A percentile compares a stretch with the other conserved stretches of the same genome.
Evolutionary conservation across 2,888 invertebrate genomes (phyloP).

Genomic region (Gnatocerus cornutus): DNA sequence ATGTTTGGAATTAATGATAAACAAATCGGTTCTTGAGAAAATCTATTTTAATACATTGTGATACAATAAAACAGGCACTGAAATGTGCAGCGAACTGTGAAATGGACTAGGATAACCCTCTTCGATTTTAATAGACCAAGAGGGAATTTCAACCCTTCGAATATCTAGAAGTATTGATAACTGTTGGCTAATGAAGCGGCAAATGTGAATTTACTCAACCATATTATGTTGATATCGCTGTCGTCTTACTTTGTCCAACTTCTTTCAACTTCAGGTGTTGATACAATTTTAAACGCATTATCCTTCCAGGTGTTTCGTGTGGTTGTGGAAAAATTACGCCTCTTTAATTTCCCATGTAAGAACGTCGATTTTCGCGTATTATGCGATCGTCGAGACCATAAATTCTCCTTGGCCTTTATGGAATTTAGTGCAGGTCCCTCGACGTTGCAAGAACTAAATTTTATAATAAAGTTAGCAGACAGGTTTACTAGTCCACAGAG

Average conservation of each 20-base stretch:
- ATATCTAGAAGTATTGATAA: background rate
- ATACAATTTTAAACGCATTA: too few species aligned
- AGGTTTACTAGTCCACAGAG: constrained; percentile 67
- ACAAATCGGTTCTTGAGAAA: too few species aligned
- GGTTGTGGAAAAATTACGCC: too few species aligned
- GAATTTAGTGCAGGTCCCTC: constrained; percentile 38
- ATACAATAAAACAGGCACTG: constrained; percentile 1
- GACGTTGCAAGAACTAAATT: constrained; percentile 57
- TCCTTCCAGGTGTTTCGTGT: too few species aligned
- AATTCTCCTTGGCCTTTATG: constrained; percentile 49
- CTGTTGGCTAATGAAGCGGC: constrained; percentile 13
- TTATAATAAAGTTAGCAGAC: constrained; percentile 69
- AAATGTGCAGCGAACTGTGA: constrained; percentile 11
- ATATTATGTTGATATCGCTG: background rate
- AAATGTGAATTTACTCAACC: constrained; percentile 7
- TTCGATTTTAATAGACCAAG: background rate
- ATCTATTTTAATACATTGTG: too few species aligned
- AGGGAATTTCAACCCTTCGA: constrained; percentile 14
- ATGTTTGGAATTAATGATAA: constrained; percentile 10
- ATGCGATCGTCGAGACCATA: constrained; percentile 48
- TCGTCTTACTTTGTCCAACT: too few species aligned
- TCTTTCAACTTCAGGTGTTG: too few species aligned
- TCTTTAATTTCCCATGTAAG: too few species aligned
- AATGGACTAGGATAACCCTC: background rate
- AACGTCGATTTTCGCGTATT: too few species aligned